Evolutionary conservation across 2,888 invertebrate genomes (phyloP), one percentile per base, ranked within the genome.

Genomic region (Osmoderma eremita): DNA sequence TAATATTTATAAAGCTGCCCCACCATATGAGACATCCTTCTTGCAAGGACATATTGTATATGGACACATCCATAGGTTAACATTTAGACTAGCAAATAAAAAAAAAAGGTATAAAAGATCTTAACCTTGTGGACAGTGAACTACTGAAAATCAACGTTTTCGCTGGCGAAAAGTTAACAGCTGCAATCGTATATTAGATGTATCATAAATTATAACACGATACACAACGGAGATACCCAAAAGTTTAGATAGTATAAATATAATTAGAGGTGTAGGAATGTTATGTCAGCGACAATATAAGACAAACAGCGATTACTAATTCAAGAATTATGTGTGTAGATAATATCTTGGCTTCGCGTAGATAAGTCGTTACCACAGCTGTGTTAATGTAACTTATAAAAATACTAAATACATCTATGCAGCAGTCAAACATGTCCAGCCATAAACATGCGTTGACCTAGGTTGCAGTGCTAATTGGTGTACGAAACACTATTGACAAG

Each of bases 1-100:
- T 69, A 73, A 73, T 68, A 75, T 76, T 74, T 77, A 77, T 78
- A 77, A 64, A 71, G 70, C 68, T 69, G 72, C 76, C 76, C 78
- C 78, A 75, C 79, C 77, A 75, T 77, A 69, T 69, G 72, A 75
- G 75, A 79, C 78, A 80, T 80, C 80, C 79, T 79, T 75, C 73
- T 77, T 73, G 74, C 79, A 80, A 80, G 80, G 80, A 78, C 79
- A 74, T 70, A 75, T 72, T 70, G 67, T 72, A 70, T 53, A 67
- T 67, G 72, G 71, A 71, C 74, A 67, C 69, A 73, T 42, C 61
- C 63, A 74, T 69, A 75, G 72, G 75, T 77, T 77, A 77, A 75
- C 76, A 76, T 76, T 77, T 76, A 76, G 71, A 70, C 67, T 69
- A 71, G 70, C 71, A 71, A 73, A 75, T 73, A 76, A 72, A 73